Base-by-base conservation (phyloP, 2,888 invertebrate genomes). In the Caenorhabditis sp. region DNA sequence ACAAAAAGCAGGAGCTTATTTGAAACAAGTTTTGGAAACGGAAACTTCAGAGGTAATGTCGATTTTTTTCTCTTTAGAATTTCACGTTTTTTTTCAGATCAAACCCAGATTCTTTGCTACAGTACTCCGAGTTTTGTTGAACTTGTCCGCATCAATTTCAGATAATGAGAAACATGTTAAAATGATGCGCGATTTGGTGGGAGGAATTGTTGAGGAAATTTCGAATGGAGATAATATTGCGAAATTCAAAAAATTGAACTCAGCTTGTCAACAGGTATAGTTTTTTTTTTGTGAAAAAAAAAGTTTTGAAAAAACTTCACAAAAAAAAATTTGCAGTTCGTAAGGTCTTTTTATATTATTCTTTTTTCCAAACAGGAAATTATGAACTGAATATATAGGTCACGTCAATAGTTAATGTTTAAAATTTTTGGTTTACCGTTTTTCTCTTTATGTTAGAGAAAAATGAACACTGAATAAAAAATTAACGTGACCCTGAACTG, bases 31-130 rank as follows among this genome's bases (percentile, higher is more conserved):
- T 49, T 26, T 69, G 1, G 66, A 74, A 24, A 27, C 55, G 6
- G 72, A 73, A 19, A 73, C 59, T 23, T 68, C 73, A 10, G 73
- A 73, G 62, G 73, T 69, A 36, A 19, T 57, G 12, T 49, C 14
- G 1, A 49, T 5, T 17, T 26, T 49, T 49, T 23, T 14, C 19
- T 19, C 23, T 37, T 54, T 53, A 27, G 23, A 12, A 54, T n/a
- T 27, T 26, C 23, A 60, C 19, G 24, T 19, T 6, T 37, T 24
- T 51, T 62, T 66, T 14, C 65, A 77, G 71, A 26, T 79, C 36
- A 79, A 81, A 59, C 81, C 79, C 2, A 69, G 81, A 14, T 76
- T 81, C 17, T 76, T 81, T 27, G 79, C 78, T 37, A 69, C 73
- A 19, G 73, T 79, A 6, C 72, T 81, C 43, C 72, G 74, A 43